Evolutionary conservation across 2,113 vertebrate species (phyloP).

Genomic region (Sander lucioperca): DNA sequence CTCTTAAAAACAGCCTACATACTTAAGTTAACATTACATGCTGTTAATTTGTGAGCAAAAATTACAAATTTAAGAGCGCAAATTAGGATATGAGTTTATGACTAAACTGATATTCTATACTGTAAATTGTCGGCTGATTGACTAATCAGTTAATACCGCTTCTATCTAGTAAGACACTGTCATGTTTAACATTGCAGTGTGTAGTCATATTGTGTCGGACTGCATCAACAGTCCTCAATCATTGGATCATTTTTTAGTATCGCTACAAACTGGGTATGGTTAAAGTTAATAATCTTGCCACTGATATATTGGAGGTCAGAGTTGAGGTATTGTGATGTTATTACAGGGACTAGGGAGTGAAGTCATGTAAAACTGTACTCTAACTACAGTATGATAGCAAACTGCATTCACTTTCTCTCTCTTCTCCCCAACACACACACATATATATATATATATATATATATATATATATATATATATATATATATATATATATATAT

Average conservation of each 20-base stretch:
- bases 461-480: conserved; percentile 41
- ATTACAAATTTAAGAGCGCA: not conserved
- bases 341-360: conserved; percentile 57
- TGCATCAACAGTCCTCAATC: too few species aligned
- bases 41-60: not conserved
- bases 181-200: not conserved
- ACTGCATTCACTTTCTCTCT: conserved; percentile 40
- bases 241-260: too few species aligned
- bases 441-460: conserved; percentile 42
- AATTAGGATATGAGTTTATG: not conserved
- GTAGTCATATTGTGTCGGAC: not conserved
- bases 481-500: conserved; percentile 42
- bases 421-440: conserved; percentile 32
- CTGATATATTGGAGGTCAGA: not conserved
- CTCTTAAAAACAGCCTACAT: too few species aligned
- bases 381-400: conserved; percentile 40
- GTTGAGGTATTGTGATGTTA: conserved; percentile 10
- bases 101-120: not conserved
- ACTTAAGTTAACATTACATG: not conserved
- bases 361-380: conserved; percentile 40
- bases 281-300: too few species aligned
- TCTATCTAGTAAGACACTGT: too few species aligned
- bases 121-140: not conserved
- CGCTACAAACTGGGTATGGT: too few species aligned
- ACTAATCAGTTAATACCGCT: not conserved